Percentiles rank a stretch among this genome's conserved stretches.
Conservation (phyloP, 1,140 invertebrate genomes). For the Atta colombica region DNA sequence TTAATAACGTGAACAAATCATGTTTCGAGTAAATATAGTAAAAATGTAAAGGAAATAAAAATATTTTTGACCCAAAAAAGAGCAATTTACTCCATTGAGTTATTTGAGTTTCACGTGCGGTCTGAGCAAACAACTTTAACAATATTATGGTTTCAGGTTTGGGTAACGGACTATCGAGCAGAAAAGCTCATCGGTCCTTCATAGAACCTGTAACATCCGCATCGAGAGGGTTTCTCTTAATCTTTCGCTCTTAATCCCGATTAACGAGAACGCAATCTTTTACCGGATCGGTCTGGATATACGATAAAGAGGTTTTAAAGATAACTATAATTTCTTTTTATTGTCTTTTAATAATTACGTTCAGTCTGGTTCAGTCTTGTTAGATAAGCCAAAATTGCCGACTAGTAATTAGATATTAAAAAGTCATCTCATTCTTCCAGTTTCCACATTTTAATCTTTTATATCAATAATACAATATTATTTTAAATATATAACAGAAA, state of each 20-base stretch:
- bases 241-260: constrained; percentile 60
- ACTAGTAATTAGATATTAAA: neutral
- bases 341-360: constrained; percentile 64
- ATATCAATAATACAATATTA: neutral
- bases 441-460: no score
- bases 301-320: constrained; percentile 11
- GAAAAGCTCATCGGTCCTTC: neutral
- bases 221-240: constrained; percentile 42
- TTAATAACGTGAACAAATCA: neutral
- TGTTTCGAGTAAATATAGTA: neutral
- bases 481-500: neutral
- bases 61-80: neutral
- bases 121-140: constrained; percentile 29
- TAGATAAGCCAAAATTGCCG: constrained; percentile 8
- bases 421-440: neutral
- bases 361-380: neutral
- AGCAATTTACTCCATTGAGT: neutral
- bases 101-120: neutral
- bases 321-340: constrained; percentile 56
- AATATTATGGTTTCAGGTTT: constrained; percentile 52
- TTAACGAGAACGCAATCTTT: constrained; percentile 65
- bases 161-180: constrained; percentile 27
- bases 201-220: constrained; percentile 12
- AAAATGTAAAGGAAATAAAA: neutral
- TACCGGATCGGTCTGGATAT: neutral